A percentile compares a stretch with the other conserved stretches of the same genome.
Evolutionary conservation across 2,113 vertebrate genomes (phyloP).

Genomic region (Bubo blakistoni): DNA sequence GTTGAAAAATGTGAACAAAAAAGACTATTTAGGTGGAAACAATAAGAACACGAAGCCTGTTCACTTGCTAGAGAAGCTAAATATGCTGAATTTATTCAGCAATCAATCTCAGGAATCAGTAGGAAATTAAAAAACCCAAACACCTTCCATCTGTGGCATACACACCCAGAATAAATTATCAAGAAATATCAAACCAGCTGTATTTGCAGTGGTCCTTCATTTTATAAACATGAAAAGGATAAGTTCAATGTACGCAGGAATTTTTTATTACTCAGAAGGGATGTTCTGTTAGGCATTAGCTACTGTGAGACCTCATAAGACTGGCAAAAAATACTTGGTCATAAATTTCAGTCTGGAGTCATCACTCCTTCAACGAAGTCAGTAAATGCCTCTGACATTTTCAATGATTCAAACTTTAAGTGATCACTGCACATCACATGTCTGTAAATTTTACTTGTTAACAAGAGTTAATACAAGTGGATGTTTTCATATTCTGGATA

Average conservation of each 20-base stretch:
- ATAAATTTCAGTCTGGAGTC: background rate
- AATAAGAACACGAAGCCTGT: background rate
- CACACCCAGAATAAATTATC: background rate
- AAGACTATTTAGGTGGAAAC: background rate
- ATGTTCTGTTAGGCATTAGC: background rate
- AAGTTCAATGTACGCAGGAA: background rate
- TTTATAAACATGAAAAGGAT: background rate
- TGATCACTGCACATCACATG: background rate
- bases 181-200: background rate
- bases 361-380: background rate
- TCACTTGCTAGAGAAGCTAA: background rate
- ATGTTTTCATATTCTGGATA: background rate
- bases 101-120: background rate
- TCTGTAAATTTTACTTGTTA: background rate
- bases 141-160: background rate
- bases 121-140: background rate
- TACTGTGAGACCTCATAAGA: background rate
- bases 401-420: background rate
- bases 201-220: background rate
- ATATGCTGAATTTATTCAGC: background rate
- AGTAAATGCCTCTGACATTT: background rate
- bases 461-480: background rate
- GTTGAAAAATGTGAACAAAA: background rate
- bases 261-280: background rate
- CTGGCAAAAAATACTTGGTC: background rate